These are phyloP conservation scores for Muschampia plurimacula DNA, from an alignment of 2,888 invertebrate genomes.

Conservation along the genomic window DNA sequence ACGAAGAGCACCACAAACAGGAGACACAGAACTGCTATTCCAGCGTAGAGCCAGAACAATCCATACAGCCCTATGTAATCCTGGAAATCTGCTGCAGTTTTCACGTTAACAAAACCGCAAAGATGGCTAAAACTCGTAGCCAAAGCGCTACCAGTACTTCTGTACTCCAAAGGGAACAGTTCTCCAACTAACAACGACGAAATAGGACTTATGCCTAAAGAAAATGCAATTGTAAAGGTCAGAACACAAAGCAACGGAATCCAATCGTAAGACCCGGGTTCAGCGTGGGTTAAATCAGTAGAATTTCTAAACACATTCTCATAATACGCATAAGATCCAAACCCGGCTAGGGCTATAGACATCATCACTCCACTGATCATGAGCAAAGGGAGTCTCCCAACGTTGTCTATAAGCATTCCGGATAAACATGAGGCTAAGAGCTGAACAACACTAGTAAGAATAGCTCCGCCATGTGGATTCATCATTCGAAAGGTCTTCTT, in stretches of 20 bases:
- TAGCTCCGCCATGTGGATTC: conserved; percentile 93
- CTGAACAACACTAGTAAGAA: conserved; percentile 93
- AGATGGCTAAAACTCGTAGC: conserved; percentile 94
- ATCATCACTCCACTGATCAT: conserved; percentile 94
- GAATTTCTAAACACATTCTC: conserved; percentile 85
- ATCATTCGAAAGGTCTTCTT: conserved; percentile 92
- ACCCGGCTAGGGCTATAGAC: conserved; percentile 93
- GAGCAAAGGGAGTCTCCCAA: conserved; percentile 93
- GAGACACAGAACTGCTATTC: conserved; percentile 91
- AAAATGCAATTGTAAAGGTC: conserved; percentile 93
- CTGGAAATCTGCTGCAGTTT: conserved; percentile 93
- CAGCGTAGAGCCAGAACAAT: conserved; percentile 95
- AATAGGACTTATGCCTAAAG: conserved; percentile 91
- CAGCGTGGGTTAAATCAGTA: conserved; percentile 62
- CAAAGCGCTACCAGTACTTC: conserved; percentile 88
- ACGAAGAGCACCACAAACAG: conserved; percentile 94
- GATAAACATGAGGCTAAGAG: conserved; percentile 92
- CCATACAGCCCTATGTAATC: conserved; percentile 91
- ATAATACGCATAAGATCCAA: conserved; percentile 94
- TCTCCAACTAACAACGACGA: conserved; percentile 90
- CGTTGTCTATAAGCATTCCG: conserved; percentile 93
- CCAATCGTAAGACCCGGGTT: conserved; percentile 89
- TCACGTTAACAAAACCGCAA: conserved; percentile 94
- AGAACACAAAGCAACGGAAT: conserved; percentile 93
- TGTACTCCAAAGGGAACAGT: conserved; percentile 89